These are phyloP conservation scores for Agapornis canus DNA, from an alignment of 2,797 vertebrate species.

Conservation along the genomic window DNA sequence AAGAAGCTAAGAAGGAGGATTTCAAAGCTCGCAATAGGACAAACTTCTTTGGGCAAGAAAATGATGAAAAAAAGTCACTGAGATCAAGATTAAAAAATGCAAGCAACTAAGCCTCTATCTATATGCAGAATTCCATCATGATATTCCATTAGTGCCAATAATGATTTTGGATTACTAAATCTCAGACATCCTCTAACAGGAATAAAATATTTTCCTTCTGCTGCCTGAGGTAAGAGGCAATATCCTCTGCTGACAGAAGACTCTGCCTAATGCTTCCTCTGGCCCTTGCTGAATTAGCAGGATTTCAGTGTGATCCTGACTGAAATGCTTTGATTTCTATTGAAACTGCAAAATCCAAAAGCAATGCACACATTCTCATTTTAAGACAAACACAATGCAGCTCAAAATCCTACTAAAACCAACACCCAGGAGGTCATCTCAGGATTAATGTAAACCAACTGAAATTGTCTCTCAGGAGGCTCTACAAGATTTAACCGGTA, in stretches of 20 bases:
- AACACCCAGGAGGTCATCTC: accelerated
- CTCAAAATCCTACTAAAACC: not conserved
- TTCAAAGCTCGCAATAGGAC: not conserved
- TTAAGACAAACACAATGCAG: not conserved
- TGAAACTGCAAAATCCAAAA: not conserved
- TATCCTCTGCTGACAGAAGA: not conserved
- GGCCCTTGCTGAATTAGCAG: not conserved
- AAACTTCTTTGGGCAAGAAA: not conserved
- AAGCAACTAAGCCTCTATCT: not conserved
- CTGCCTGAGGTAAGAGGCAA: not conserved
- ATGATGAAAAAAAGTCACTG: not conserved
- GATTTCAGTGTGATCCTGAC: not conserved
- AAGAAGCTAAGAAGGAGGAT: not conserved
- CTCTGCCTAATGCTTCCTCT: not conserved
- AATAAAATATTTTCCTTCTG: not conserved
- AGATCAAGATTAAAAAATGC: not conserved
- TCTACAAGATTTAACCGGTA: not conserved
- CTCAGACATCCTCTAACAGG: not conserved
- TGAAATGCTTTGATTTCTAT: not conserved
- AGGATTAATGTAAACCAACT: not conserved
- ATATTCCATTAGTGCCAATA: not conserved
- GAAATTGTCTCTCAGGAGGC: not conserved
- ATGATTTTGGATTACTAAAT: not conserved
- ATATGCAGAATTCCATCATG: not conserved
- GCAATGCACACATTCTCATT: accelerated